phyloP scores from a whole-genome alignment of 53 echinoderm and acorn worm species.

The Echinometra lucunter region DNA sequence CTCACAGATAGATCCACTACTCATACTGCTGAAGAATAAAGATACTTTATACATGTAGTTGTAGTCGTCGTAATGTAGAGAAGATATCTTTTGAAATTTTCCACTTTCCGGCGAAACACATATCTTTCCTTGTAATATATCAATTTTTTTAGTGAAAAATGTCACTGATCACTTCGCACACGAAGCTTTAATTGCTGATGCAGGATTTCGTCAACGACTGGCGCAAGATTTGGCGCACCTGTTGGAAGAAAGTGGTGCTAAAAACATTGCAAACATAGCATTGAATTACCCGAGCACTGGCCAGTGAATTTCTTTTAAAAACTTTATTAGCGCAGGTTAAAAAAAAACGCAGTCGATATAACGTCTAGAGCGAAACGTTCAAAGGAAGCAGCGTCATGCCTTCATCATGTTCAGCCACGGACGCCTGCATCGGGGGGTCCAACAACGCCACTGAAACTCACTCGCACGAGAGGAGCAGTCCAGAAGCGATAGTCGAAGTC shows the following conservation, averaged over 20 bases:
- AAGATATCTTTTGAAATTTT: too few species aligned
- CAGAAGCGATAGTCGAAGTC: conserved; percentile 38
- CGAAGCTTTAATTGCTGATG: too few species aligned
- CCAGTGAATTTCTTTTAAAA: too few species aligned
- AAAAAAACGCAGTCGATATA: too few species aligned
- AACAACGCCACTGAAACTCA: background rate
- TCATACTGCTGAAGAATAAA: background rate
- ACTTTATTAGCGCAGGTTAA: too few species aligned
- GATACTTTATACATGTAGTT: too few species aligned
- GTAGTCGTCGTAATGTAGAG: too few species aligned
- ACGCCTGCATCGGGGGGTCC: background rate
- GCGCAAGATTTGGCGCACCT: too few species aligned
- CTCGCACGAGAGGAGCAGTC: conserved; percentile 5
- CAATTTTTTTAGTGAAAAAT: background rate
- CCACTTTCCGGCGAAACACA: background rate
- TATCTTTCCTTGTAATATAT: background rate
- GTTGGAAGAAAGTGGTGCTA: too few species aligned
- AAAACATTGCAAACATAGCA: too few species aligned
- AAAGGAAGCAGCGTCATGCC: background rate
- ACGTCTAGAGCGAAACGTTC: background rate
- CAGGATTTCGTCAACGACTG: too few species aligned
- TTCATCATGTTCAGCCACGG: background rate
- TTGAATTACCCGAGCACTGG: too few species aligned
- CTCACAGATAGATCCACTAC: background rate
- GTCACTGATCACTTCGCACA: background rate